phyloP scores from a whole-genome alignment of 2,888 invertebrate genomes.

The Gortyna flavago region DNA sequence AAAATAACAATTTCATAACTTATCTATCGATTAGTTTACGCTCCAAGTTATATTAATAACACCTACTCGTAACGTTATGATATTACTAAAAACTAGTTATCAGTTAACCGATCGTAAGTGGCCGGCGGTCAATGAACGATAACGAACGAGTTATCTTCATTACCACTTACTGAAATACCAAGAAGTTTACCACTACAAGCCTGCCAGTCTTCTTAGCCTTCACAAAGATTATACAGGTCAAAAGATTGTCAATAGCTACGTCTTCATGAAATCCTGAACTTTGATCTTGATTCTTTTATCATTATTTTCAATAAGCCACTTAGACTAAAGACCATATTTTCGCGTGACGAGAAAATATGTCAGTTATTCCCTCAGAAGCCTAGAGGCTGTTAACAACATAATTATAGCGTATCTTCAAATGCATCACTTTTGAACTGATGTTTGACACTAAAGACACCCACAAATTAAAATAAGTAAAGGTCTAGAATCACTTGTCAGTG shows the following conservation, averaged over 20 bases:
- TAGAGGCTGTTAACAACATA: constrained; percentile 42
- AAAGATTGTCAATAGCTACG: constrained; percentile 31
- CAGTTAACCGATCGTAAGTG: constrained; percentile 58
- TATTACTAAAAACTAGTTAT: constrained; percentile 61
- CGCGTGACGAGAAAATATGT: constrained; percentile 30
- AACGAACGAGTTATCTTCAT: constrained; percentile 69
- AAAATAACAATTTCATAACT: constrained; percentile 58
- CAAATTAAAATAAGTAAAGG: constrained; percentile 47
- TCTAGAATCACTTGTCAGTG: constrained; percentile 2
- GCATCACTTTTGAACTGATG: constrained; percentile 35
- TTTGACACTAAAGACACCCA: constrained; percentile 38
- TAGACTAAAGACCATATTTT: constrained; percentile 32
- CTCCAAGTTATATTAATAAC: constrained; percentile 33
- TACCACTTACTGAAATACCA: constrained; percentile 57
- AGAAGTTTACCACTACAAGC: constrained; percentile 44
- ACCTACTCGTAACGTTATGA: constrained; percentile 37
- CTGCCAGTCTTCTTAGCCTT: constrained; percentile 34
- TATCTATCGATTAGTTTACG: constrained; percentile 39
- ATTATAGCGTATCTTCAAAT: constrained; percentile 32
- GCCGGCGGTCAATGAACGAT: constrained; percentile 73
- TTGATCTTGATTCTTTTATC: constrained; percentile 8
- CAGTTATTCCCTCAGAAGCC: constrained; percentile 15
- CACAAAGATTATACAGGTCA: constrained; percentile 47
- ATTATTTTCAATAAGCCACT: constrained; percentile 21
- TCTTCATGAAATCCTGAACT: constrained; percentile 23